phyloP scores from a whole-genome alignment of 2,113 vertebrate species.

The Tamias sibiricus region DNA sequence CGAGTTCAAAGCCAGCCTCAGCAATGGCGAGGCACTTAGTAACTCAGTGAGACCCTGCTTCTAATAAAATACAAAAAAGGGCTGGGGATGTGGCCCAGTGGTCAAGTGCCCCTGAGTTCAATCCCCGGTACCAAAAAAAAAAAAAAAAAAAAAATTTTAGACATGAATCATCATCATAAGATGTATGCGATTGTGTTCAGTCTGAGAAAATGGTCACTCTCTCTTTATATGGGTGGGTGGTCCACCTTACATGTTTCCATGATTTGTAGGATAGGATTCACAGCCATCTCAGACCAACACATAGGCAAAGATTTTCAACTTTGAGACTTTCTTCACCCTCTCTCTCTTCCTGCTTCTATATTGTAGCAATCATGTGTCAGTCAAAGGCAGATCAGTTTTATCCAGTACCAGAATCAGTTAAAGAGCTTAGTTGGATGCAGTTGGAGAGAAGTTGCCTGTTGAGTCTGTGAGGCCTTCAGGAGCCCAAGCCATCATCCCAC shows the following conservation, averaged over 20 bases:
- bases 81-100: no score
- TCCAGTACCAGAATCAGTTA: background rate
- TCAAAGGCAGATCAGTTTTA: background rate
- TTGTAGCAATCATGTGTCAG: background rate
- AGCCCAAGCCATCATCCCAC: background rate
- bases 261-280: background rate
- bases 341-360: background rate
- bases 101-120: no score
- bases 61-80: no score
- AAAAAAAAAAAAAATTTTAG: no score
- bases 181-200: background rate
- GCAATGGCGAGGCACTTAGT: no score
- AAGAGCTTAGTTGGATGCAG: background rate
- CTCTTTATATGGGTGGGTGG: background rate
- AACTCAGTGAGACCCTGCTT: no score
- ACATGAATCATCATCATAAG: background rate
- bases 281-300: background rate
- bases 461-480: background rate
- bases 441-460: background rate
- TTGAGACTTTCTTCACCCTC: background rate
- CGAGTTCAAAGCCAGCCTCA: no score
- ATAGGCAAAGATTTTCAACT: fast-evolving
- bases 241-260: background rate
- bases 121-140: no score
- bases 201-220: background rate